Percentiles rank a stretch among this genome's conserved stretches.
Evolutionary conservation across 2,113 vertebrate genomes (phyloP).

Genomic region (Noctilio leporinus): DNA sequence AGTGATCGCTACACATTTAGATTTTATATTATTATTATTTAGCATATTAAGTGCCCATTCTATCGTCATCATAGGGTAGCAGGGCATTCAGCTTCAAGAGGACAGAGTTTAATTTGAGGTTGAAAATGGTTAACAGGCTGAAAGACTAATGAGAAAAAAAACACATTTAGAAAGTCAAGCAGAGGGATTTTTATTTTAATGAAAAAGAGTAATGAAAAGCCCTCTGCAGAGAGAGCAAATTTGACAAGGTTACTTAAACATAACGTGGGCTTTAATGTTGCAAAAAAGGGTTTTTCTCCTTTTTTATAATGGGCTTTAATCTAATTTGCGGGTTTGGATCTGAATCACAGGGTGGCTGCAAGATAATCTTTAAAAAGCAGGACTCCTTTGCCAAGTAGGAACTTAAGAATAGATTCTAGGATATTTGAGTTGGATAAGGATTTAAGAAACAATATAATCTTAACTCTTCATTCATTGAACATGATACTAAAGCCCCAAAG

Average conservation of each 20-base stretch:
- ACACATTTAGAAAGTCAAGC: slow-evolving; percentile 63
- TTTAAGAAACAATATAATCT: background rate
- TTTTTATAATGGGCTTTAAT: slow-evolving; percentile 40
- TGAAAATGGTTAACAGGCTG: slow-evolving; percentile 54
- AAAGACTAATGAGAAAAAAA: slow-evolving; percentile 23
- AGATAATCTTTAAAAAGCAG: background rate
- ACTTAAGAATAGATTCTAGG: background rate
- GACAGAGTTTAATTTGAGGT: slow-evolving; percentile 55
- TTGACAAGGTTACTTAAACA: slow-evolving; percentile 68
- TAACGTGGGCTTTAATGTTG: slow-evolving; percentile 46
- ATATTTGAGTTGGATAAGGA: background rate
- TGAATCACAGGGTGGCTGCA: background rate
- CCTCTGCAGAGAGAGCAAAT: slow-evolving; percentile 48
- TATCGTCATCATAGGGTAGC: slow-evolving; percentile 22
- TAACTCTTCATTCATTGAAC: background rate
- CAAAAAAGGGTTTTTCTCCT: background rate
- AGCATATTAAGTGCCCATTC: slow-evolving; percentile 40
- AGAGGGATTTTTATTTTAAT: slow-evolving; percentile 68
- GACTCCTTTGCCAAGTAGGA: background rate
- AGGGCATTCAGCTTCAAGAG: slow-evolving; percentile 19
- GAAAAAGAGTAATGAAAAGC: slow-evolving; percentile 65
- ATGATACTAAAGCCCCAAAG: background rate
- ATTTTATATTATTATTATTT: slow-evolving; percentile 64
- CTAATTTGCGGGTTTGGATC: slow-evolving; percentile 32
- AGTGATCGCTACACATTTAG: slow-evolving; percentile 30